Conservation (phyloP, 2,888 invertebrate species). For the Dryocosmus kuriphilus region DNA sequence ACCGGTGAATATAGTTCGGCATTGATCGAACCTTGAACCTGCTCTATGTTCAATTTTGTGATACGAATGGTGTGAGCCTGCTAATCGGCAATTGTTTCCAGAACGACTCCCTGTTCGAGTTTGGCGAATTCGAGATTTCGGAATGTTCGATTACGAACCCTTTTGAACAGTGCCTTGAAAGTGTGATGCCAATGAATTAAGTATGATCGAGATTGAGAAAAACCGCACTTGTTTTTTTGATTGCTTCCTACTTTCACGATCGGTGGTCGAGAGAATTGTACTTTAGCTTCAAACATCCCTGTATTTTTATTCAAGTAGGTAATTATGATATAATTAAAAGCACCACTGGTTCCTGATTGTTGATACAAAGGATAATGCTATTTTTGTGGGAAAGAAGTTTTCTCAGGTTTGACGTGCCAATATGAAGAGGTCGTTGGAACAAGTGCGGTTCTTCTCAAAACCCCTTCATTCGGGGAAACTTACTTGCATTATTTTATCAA, state of each 20-base stretch:
- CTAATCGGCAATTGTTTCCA: constrained; percentile 46
- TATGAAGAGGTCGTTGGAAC: neutral
- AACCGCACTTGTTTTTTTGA: neutral
- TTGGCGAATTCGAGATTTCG: constrained; percentile 35
- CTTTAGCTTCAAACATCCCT: neutral
- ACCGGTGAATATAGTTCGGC: constrained; percentile 57
- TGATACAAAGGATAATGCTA: neutral
- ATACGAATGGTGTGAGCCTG: constrained; percentile 67
- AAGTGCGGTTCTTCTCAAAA: constrained; percentile 14
- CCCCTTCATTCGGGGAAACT: neutral
- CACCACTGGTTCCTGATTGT: neutral
- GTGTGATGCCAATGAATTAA: constrained; percentile 17
- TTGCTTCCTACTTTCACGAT: neutral
- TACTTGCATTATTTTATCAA: neutral
- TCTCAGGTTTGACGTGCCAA: constrained; percentile 35
- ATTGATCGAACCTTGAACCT: constrained; percentile 67
- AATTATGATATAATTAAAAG: no score
- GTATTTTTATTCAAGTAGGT: neutral
- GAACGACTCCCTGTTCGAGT: constrained; percentile 12
- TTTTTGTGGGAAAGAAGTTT: constrained; percentile 15
- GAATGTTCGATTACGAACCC: constrained; percentile 55
- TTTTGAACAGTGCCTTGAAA: constrained; percentile 75
- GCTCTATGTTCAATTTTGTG: constrained; percentile 70
- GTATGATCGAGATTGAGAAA: no score
- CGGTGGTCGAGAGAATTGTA: constrained; percentile 2